Percentiles rank a stretch among this genome's conserved stretches.
phyloP scores from a whole-genome alignment of 1,140 invertebrate genomes.

The Philopotamus ludificatus region DNA sequence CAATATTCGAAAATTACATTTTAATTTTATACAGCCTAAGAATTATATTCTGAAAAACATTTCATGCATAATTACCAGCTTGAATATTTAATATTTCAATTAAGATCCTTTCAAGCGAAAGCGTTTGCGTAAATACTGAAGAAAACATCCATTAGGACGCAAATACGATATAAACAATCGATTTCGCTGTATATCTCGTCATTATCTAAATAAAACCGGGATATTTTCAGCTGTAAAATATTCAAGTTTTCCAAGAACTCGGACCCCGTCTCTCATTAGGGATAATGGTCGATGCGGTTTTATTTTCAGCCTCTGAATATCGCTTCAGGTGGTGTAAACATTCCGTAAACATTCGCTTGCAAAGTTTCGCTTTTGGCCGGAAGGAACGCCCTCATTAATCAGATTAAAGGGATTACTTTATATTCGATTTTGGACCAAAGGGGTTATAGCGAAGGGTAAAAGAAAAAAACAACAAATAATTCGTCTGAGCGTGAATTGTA shows the following conservation, averaged over 20 bases:
- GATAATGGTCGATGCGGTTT: constrained; percentile 21
- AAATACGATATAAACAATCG: too few relatives aligned
- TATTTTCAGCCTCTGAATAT: constrained; percentile 12
- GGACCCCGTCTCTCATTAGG: constrained; percentile 10
- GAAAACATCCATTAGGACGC: too few relatives aligned
- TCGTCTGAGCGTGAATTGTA: too few relatives aligned
- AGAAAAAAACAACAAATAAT: too few relatives aligned
- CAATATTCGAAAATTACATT: too few relatives aligned
- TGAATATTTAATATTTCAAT: background rate
- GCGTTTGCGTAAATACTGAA: background rate
- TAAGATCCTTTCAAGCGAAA: background rate
- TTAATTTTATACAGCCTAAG: too few relatives aligned
- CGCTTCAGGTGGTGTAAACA: constrained; percentile 1
- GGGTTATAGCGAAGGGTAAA: background rate
- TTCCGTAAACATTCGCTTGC: background rate
- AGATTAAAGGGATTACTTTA: background rate
- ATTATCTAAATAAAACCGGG: too few relatives aligned
- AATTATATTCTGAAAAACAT: too few relatives aligned
- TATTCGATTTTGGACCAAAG: background rate
- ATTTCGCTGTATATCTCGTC: too few relatives aligned
- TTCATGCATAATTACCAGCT: background rate
- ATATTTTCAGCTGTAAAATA: too few relatives aligned
- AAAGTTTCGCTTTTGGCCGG: background rate
- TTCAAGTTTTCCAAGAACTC: too few relatives aligned
- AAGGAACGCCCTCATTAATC: background rate